A percentile compares a stretch with the other conserved stretches of the same genome.
phyloP scores from a whole-genome alignment of 2,888 invertebrate genomes.

The Polydrusus cervinus region DNA sequence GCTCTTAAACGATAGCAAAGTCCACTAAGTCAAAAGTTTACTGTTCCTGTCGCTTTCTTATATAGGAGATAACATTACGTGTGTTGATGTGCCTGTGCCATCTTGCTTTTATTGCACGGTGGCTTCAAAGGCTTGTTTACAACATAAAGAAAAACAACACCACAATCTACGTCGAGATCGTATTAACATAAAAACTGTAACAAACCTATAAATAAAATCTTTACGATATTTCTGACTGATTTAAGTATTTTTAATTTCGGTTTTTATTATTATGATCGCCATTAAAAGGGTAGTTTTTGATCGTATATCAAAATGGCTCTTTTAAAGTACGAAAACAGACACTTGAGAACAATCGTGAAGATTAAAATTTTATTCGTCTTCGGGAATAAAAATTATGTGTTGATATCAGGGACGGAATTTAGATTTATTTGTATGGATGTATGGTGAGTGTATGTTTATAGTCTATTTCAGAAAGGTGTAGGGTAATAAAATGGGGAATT shows the following conservation, averaged over 20 bases:
- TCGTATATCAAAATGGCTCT: conserved; percentile 36
- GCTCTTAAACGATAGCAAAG: too few relatives aligned
- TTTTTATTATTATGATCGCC: conserved; percentile 30
- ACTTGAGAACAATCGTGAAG: conserved; percentile 35
- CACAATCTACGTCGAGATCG: not conserved
- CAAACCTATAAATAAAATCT: conserved; percentile 6
- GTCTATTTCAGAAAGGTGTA: too few relatives aligned
- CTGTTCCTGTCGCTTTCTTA: too few relatives aligned
- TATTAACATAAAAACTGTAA: conserved; percentile 18
- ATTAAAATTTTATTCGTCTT: conserved; percentile 24
- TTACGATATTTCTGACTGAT: conserved; percentile 22
- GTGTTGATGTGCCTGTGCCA: too few relatives aligned
- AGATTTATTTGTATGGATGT: too few relatives aligned
- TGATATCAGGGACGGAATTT: not conserved
- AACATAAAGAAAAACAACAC: not conserved
- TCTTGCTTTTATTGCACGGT: too few relatives aligned
- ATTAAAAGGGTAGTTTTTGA: conserved; percentile 26
- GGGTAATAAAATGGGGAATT: too few relatives aligned
- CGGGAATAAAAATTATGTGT: conserved; percentile 9
- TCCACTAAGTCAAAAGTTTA: too few relatives aligned
- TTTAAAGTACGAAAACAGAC: conserved; percentile 36
- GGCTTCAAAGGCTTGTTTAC: not conserved
- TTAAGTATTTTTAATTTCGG: conserved; percentile 28
- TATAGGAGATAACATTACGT: too few relatives aligned
- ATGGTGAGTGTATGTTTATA: too few relatives aligned